Evolutionary conservation across 2,888 invertebrate species (phyloP), one percentile per base, ranked within the genome.

Genomic region (Linnaemya vulpina): DNA sequence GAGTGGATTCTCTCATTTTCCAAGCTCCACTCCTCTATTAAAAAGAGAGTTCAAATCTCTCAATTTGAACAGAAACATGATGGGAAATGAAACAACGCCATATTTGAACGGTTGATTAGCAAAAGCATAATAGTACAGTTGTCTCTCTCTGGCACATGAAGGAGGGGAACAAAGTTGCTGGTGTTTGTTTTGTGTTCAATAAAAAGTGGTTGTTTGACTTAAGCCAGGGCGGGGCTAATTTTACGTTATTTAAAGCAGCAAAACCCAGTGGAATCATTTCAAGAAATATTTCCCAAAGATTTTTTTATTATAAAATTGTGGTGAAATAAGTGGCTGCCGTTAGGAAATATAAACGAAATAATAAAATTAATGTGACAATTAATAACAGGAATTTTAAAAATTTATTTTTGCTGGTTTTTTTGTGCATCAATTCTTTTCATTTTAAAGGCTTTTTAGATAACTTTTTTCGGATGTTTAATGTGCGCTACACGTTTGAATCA

Each of bases 61-160:
- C 87, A 89, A 87, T 87, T 87, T 88, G 86, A 87, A 87, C 87
- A 9, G 87, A 75, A 87, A 87, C 84, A 63, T 10, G n/a, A 17
- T 88, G 90, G 86, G 15, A 88, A 87, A 1, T 4, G 89, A 77
- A 90, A 90, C 90, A 87, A 85, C 91, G 90, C 90, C 90, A 90
- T 90, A 88, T 90, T 90, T 89, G 88, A 73, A 62, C 40, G 3
- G 22, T 68, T 73, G 35, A 13, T 43, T 20, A 43, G 15, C 7
- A 8, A 3, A 51, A 10, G 3, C 1, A 15, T 3, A 40, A 3
- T 0, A 15, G 5, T 60, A n/a, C 1, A 43, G n/a, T 5, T 25
- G 0, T 40, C 51, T 60, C 74, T 60, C 13, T 74, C 53, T 51
- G 4, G 17, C 40, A 10, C 43, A 58, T 17, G 4, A 0, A 30